Percentiles rank a stretch among this genome's conserved stretches.
phyloP scores from a whole-genome alignment of 2,113 vertebrate genomes.

The Pelmatolapia mariae region DNA sequence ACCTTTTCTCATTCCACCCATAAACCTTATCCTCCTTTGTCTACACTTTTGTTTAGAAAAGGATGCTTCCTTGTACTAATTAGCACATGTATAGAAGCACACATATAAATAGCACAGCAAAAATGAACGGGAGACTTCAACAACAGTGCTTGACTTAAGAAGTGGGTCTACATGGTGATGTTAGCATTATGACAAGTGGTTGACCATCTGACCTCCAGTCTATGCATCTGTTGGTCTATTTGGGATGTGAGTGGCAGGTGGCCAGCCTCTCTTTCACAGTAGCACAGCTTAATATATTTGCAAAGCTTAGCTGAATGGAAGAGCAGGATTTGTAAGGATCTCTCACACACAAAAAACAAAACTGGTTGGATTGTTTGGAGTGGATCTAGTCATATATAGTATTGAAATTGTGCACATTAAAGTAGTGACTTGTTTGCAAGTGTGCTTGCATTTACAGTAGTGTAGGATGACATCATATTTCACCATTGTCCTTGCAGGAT shows the following conservation, averaged over 20 bases:
- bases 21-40: neutral
- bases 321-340: slow-evolving; percentile 23
- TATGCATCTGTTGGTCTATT: slow-evolving; percentile 60
- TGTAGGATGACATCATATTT: neutral
- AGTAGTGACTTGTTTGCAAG: neutral
- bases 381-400: neutral
- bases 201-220: slow-evolving; percentile 61
- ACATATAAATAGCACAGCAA: neutral
- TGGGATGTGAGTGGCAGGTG: slow-evolving; percentile 65
- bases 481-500: neutral
- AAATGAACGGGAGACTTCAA: neutral
- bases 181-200: slow-evolving; percentile 45
- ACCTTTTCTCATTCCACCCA: neutral
- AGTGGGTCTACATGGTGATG: slow-evolving; percentile 28
- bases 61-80: neutral
- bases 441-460: neutral
- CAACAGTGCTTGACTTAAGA: neutral
- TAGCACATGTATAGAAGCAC: neutral
- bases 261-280: slow-evolving; percentile 33
- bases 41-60: neutral
- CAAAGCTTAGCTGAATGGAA: slow-evolving; percentile 26
- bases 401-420: neutral
- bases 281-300: slow-evolving; percentile 22
- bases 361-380: neutral
- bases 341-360: neutral